These are phyloP conservation scores for Ochlodes sylvanus DNA, from an alignment of 2,888 invertebrate species.

Conservation along the genomic window DNA sequence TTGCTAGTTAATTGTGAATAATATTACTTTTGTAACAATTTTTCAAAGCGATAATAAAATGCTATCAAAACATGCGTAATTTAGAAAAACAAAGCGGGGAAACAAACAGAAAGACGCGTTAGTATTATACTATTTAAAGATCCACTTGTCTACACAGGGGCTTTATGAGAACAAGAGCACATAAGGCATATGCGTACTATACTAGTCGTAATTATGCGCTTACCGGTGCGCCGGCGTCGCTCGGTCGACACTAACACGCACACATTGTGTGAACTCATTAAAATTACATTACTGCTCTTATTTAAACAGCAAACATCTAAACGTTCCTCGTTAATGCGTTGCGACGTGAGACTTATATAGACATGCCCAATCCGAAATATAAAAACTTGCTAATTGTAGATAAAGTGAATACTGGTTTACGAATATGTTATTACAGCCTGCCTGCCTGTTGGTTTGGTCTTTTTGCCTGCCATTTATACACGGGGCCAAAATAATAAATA, in stretches of 20 bases:
- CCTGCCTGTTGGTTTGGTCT: conserved; percentile 23
- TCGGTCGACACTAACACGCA: conserved; percentile 60
- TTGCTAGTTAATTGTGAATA: no score
- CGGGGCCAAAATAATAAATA: not conserved
- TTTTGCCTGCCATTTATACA: not conserved
- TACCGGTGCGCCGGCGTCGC: conserved; percentile 48
- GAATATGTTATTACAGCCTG: conserved; percentile 41
- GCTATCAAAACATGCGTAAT: no score
- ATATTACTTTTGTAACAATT: no score
- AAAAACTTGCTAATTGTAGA: conserved; percentile 48
- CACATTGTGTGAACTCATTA: conserved; percentile 79
- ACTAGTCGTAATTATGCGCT: conserved; percentile 31
- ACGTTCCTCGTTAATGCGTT: conserved; percentile 78
- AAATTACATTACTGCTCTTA: conserved; percentile 82
- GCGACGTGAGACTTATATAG: conserved; percentile 71
- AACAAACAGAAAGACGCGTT: no score
- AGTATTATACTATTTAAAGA: not conserved
- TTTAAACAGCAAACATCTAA: conserved; percentile 82
- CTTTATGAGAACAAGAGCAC: conserved; percentile 10
- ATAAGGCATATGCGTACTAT: conserved; percentile 19
- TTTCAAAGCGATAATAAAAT: no score
- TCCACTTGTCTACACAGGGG: conserved; percentile 1
- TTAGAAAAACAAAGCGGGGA: no score
- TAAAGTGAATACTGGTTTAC: conserved; percentile 47
- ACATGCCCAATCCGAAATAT: conserved; percentile 59